Evolutionary conservation across 2,113 vertebrate genomes (phyloP).

Genomic region (Brienomyrus brachyistius): DNA sequence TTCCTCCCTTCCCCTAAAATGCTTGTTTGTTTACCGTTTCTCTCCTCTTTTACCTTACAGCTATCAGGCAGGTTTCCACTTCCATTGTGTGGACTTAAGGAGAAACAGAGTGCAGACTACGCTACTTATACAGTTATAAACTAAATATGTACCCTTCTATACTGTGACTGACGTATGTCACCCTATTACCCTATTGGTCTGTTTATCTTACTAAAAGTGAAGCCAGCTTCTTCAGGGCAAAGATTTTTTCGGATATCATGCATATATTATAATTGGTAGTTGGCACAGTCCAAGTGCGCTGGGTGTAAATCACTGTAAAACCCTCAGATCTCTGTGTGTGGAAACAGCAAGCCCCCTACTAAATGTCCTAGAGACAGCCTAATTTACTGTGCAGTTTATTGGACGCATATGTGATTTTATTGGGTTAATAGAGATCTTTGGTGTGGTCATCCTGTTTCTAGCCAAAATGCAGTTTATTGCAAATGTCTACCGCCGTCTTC

Average conservation of each 20-base stretch:
- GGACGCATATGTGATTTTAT: not conserved
- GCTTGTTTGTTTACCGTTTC: not conserved
- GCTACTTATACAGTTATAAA: not conserved
- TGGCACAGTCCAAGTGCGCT: not conserved
- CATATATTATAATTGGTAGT: not conserved
- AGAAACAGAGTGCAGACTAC: no score
- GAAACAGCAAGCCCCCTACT: slow-evolving; percentile 1
- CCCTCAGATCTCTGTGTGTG: slow-evolving; percentile 13
- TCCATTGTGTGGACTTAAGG: not conserved
- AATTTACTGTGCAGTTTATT: slow-evolving; percentile 4
- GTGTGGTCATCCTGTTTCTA: slow-evolving; percentile 13
- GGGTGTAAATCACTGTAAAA: not conserved
- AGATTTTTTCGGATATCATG: not conserved
- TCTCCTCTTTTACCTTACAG: not conserved
- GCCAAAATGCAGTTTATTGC: not conserved
- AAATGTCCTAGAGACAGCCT: slow-evolving; percentile 2
- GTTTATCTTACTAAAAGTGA: not conserved
- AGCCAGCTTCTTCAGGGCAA: not conserved
- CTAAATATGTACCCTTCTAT: not conserved
- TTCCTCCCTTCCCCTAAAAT: not conserved
- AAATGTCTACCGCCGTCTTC: not conserved
- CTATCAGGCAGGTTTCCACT: not conserved
- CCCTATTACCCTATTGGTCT: not conserved
- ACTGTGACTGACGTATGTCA: not conserved
- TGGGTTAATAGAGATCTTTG: slow-evolving; percentile 15